Conservation (phyloP, 2,888 invertebrate species). For the Neria commutata region DNA sequence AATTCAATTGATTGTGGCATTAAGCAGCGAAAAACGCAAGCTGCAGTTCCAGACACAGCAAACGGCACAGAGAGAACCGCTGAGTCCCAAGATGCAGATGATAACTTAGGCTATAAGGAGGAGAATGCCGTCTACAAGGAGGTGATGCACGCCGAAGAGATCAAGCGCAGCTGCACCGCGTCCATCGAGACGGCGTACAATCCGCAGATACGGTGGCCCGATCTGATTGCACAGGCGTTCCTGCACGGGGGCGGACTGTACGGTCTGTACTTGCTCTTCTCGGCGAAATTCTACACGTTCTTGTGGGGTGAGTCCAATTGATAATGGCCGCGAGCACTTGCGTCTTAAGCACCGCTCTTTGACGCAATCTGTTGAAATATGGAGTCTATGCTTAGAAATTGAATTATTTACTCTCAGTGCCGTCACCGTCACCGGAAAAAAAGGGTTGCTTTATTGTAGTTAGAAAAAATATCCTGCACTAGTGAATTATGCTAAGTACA, state of each 20-base stretch:
- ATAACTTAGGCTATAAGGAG: constrained; percentile 49
- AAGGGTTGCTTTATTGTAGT: no score
- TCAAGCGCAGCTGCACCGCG: background rate
- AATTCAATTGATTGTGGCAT: no score
- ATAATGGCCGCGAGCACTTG: no score
- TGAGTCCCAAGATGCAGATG: constrained; percentile 30
- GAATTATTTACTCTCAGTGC: no score
- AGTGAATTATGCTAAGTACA: no score
- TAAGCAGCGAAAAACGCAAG: no score
- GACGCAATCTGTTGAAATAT: no score
- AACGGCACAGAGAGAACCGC: constrained; percentile 15
- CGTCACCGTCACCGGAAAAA: no score
- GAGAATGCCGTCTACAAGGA: constrained; percentile 56
- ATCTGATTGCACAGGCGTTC: constrained; percentile 72
- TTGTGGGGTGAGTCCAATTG: constrained; percentile 78
- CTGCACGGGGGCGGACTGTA: constrained; percentile 74
- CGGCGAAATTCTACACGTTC: constrained; percentile 68
- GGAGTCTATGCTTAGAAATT: no score
- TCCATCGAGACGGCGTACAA: constrained; percentile 60
- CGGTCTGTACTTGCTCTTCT: constrained; percentile 71
- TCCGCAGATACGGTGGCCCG: constrained; percentile 75
- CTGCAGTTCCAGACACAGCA: constrained; percentile 28
- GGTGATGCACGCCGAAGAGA: constrained; percentile 13
- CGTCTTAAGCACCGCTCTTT: no score
- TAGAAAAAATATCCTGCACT: no score